Percentiles rank a stretch among this genome's conserved stretches.
These are phyloP conservation scores for Brachirus orientalis DNA, from an alignment of 2,113 vertebrate genomes.

Conservation along the genomic window DNA sequence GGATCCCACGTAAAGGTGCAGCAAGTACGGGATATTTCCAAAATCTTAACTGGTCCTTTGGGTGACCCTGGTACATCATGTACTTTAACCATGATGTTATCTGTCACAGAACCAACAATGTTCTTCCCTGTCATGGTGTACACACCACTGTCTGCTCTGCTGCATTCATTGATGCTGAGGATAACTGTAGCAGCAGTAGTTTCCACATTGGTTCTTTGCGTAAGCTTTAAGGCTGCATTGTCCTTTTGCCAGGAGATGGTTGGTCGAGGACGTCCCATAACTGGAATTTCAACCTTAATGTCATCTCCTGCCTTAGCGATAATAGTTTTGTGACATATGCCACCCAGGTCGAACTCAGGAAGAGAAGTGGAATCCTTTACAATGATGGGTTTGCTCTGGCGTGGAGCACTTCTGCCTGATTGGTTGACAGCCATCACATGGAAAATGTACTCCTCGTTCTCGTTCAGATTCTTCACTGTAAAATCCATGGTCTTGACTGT, in stretches of 20 bases:
- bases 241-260: conserved; percentile 95
- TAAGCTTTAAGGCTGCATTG: conserved; percentile 88
- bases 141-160: conserved; percentile 88
- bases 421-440: conserved; percentile 95
- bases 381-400: conserved; percentile 90
- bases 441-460: conserved; percentile 96
- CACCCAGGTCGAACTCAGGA: conserved; percentile 94
- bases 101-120: conserved; percentile 91
- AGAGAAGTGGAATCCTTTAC: conserved; percentile 91
- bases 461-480: conserved; percentile 91
- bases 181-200: conserved; percentile 89
- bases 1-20: conserved; percentile 93
- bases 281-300: conserved; percentile 96
- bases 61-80: conserved; percentile 96
- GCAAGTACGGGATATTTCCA: conserved; percentile 92
- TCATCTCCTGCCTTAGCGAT: conserved; percentile 95
- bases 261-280: conserved; percentile 93
- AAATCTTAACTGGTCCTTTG: conserved; percentile 93
- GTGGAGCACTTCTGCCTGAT: conserved; percentile 92
- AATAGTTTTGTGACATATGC: conserved; percentile 93
- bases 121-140: conserved; percentile 94
- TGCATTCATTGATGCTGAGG: conserved; percentile 91
- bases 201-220: conserved; percentile 91
- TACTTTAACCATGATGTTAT: conserved; percentile 90
- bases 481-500: conserved; percentile 91